Base-by-base conservation (phyloP, 2,113 vertebrate genomes). In the Mobula birostris region DNA sequence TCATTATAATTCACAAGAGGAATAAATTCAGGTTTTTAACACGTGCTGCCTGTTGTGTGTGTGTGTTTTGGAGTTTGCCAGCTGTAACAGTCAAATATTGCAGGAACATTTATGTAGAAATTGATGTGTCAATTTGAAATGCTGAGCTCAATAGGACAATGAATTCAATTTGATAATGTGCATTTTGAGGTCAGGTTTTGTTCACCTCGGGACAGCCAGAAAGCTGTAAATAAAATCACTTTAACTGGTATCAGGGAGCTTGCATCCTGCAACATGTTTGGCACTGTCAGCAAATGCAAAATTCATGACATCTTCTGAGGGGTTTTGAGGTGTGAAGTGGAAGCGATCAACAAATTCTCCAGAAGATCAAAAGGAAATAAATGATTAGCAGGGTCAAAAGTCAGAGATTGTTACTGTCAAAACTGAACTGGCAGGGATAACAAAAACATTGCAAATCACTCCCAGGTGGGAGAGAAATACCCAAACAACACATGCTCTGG, bases 401-500 rank as follows among this genome's bases (percentile, higher is more conserved):
- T 9, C 1, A 0, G 32, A 0, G 0, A 94, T 91, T 0, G 0
- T 0, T 0, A 70, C 95, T 95, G 95, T 95, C 95, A 96, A 90
- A 7, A 0, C 58, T 0, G 17, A 77, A 0, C 0, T 87, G 6
- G 5, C 7, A 93, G 95, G 74, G 93, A 36, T 95, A n/a, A 0
- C 94, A 94, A 94, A 6, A 82, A 93, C 8, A 0, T 87, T 4
- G 85, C 1, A 5, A 94, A 77, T 63, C 94, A 72, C 79, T 94
- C 0, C 1, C 3, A 94, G 95, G 83, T 90, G 63, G 29, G 61
- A 27, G n/a, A 0, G 0, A 74, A 94, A 76, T 94, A 95, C 95
- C 94, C 76, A 85, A 94, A 94, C 83, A 94, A 94, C 94, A 95
- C 94, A 94, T 70, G n/a, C 94, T 95, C 94, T 1, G 93, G 94